Evolutionary conservation across 2,797 vertebrate genomes (phyloP).

Genomic region (Sebastes umbrosus): DNA sequence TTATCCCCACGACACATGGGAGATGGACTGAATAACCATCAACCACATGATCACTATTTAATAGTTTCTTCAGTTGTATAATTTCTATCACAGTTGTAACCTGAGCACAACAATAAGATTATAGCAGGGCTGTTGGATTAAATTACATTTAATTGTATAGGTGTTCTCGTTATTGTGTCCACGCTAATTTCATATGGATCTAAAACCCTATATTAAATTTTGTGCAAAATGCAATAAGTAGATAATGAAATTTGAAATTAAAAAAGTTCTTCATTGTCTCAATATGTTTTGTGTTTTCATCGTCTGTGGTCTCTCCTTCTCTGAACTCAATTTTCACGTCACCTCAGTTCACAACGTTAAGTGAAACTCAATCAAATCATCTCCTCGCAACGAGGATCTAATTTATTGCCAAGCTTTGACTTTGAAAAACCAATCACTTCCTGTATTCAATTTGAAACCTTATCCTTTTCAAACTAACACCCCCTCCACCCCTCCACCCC

Average conservation of each 20-base stretch:
- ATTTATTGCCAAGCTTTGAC: neutral
- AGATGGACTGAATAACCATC: neutral
- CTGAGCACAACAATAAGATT: neutral
- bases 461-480: neutral
- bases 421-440: neutral
- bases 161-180: neutral
- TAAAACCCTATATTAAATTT: neutral
- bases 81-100: neutral
- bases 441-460: neutral
- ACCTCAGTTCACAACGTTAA: neutral
- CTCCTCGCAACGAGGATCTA: neutral
- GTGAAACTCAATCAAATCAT: neutral
- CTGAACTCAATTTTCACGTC: neutral
- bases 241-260: neutral
- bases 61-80: neutral
- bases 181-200: neutral
- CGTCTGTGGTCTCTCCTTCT: neutral
- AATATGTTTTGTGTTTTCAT: neutral
- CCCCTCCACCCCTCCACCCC: neutral
- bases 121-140: neutral
- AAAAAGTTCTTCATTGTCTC: neutral
- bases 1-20: neutral
- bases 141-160: neutral
- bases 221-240: neutral
- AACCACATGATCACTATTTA: neutral